Evolutionary conservation across 2,888 invertebrate genomes (phyloP).

Genomic region (Tinea trinotella): DNA sequence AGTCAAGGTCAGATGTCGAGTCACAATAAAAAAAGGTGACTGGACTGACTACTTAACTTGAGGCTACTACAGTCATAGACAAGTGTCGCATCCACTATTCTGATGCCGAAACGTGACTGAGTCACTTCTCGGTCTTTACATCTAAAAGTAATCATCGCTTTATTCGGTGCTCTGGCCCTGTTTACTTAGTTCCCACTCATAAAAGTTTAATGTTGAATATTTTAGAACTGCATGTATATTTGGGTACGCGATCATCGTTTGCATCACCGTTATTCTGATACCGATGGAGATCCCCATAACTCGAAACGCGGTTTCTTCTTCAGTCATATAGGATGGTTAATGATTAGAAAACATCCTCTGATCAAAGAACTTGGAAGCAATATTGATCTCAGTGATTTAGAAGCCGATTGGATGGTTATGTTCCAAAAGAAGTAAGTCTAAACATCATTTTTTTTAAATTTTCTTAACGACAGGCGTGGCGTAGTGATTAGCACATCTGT

Average conservation of each 20-base stretch:
- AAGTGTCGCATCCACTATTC: no score
- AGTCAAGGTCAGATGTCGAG: no score
- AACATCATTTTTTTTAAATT: background rate
- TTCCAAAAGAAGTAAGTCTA: conserved; percentile 79
- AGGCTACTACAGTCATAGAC: no score
- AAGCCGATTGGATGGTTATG: conserved; percentile 79
- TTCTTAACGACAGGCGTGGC: no score
- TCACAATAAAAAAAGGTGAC: no score
- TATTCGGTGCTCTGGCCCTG: conserved; percentile 15
- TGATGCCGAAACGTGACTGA: no score
- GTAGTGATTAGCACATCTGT: no score
- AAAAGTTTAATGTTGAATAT: conserved; percentile 6
- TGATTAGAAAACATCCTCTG: conserved; percentile 83
- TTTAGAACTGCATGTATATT: conserved; percentile 79
- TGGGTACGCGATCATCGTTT: conserved; percentile 88
- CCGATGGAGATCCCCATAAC: conserved; percentile 86
- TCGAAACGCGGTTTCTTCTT: conserved; percentile 88
- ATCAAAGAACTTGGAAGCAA: conserved; percentile 76
- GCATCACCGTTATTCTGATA: conserved; percentile 82
- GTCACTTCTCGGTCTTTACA: no score
- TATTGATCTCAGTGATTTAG: conserved; percentile 84
- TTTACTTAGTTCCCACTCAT: background rate
- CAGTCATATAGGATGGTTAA: conserved; percentile 89
- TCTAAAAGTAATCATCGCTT: no score
- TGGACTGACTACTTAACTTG: no score